These are phyloP conservation scores for Ligdia adustata DNA, from an alignment of 2,888 invertebrate genomes.

Conservation along the genomic window DNA sequence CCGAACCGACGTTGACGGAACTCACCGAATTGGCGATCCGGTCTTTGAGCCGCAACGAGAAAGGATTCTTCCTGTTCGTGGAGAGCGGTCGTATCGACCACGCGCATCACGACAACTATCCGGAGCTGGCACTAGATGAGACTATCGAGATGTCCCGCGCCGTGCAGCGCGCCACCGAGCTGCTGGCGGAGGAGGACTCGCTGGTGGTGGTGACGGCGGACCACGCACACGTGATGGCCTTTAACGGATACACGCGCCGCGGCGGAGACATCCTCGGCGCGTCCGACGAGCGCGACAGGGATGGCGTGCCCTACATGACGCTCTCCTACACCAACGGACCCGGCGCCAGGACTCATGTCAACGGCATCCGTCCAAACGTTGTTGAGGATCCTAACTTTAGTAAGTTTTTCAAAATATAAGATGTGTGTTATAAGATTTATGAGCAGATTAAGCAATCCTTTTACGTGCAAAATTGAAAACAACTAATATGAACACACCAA, in stretches of 20 bases:
- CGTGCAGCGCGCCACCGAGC: slow-evolving; percentile 66
- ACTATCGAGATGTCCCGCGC: slow-evolving; percentile 86
- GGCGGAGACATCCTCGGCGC: slow-evolving; percentile 61
- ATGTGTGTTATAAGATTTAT: neutral
- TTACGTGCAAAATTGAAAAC: neutral
- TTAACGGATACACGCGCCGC: slow-evolving; percentile 87
- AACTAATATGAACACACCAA: neutral
- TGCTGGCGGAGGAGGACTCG: slow-evolving; percentile 82
- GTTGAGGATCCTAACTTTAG: slow-evolving; percentile 58
- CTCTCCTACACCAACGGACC: slow-evolving; percentile 83
- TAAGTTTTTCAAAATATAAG: slow-evolving; percentile 43
- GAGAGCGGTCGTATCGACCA: slow-evolving; percentile 87
- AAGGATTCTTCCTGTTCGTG: slow-evolving; percentile 90
- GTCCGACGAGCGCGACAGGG: slow-evolving; percentile 64
- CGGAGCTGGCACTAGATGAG: slow-evolving; percentile 86
- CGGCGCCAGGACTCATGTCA: slow-evolving; percentile 83
- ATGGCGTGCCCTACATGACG: slow-evolving; percentile 79
- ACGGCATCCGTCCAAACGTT: slow-evolving; percentile 78
- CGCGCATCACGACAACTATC: slow-evolving; percentile 85
- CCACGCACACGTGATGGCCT: slow-evolving; percentile 88
- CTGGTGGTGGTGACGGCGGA: slow-evolving; percentile 90
- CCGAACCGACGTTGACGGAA: slow-evolving; percentile 85
- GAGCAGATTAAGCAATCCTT: neutral
- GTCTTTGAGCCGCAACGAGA: slow-evolving; percentile 83
- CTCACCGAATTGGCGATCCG: slow-evolving; percentile 85